phyloP scores from a whole-genome alignment of 2,888 invertebrate genomes.

The Diarsia mendica region DNA sequence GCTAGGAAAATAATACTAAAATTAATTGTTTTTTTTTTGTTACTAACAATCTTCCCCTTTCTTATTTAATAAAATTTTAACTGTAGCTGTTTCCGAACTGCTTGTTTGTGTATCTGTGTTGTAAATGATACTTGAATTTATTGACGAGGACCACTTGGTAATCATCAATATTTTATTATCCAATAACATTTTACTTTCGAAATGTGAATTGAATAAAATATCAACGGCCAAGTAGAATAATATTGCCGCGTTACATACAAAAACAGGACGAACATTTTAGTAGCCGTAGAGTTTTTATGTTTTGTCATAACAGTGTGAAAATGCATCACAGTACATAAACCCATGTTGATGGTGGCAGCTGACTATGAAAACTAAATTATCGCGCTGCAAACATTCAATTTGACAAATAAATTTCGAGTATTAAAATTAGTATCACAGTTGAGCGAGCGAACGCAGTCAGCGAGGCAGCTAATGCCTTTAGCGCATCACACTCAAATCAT shows the following conservation, averaged over 20 bases:
- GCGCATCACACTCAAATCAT: conserved; percentile 13
- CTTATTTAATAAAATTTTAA: too few relatives aligned
- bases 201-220: conserved; percentile 13
- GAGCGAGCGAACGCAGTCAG: conserved; percentile 17
- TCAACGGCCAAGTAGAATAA: conserved; percentile 23
- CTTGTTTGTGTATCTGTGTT: too few relatives aligned
- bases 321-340: conserved; percentile 52
- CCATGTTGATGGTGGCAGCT: conserved; percentile 43
- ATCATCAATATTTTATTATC: not conserved
- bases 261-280: conserved; percentile 39
- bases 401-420: conserved; percentile 48
- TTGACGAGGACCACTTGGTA: too few relatives aligned
- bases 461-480: conserved; percentile 26
- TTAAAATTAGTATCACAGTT: conserved; percentile 40
- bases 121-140: too few relatives aligned
- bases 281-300: conserved; percentile 44
- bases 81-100: too few relatives aligned
- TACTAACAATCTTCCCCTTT: too few relatives aligned
- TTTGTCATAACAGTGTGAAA: conserved; percentile 40
- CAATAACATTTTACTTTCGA: not conserved
- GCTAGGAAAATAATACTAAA: too few relatives aligned
- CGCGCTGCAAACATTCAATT: conserved; percentile 49
- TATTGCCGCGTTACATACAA: conserved; percentile 13
- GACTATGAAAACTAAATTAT: conserved; percentile 50
- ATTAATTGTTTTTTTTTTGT: too few relatives aligned